Percentiles rank a stretch among this genome's conserved stretches.
Conservation (phyloP, 2,797 vertebrate genomes). For the Nothura maculosa region DNA sequence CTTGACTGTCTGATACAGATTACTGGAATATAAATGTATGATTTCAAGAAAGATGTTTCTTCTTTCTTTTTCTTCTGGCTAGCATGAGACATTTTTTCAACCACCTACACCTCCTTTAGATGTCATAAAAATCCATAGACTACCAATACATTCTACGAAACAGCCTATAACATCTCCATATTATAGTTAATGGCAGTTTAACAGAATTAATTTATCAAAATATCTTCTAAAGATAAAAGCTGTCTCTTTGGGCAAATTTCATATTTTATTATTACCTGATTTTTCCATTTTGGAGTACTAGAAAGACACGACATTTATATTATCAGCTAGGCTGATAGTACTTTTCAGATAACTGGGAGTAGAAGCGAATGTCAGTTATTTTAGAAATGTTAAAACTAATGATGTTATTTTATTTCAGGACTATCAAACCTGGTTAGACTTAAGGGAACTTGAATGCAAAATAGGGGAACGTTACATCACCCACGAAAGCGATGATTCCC, state of each 20-base stretch:
- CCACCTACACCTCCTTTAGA: not conserved
- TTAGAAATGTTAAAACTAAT: not conserved
- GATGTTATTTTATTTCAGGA: constrained; percentile 83
- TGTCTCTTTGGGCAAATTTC: not conserved
- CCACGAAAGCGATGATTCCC: constrained; percentile 95
- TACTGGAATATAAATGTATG: not conserved
- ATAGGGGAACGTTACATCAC: constrained; percentile 96
- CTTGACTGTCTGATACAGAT: not conserved
- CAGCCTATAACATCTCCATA: not conserved
- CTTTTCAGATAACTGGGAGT: not conserved
- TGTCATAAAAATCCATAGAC: not conserved
- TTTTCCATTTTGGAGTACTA: not conserved
- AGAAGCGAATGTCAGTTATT: not conserved
- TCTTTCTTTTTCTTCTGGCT: not conserved
- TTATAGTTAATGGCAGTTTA: not conserved
- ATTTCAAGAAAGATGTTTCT: not conserved
- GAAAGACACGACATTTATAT: not conserved
- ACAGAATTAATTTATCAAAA: not conserved
- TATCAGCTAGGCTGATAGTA: not conserved
- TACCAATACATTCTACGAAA: not conserved
- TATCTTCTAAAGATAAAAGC: not conserved
- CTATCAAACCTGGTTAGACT: constrained; percentile 97
- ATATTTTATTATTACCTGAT: not conserved
- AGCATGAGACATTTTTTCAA: not conserved
- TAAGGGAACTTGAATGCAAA: constrained; percentile 92